phyloP scores from a whole-genome alignment of 2,888 invertebrate genomes.

The Blastobasis adustella region DNA sequence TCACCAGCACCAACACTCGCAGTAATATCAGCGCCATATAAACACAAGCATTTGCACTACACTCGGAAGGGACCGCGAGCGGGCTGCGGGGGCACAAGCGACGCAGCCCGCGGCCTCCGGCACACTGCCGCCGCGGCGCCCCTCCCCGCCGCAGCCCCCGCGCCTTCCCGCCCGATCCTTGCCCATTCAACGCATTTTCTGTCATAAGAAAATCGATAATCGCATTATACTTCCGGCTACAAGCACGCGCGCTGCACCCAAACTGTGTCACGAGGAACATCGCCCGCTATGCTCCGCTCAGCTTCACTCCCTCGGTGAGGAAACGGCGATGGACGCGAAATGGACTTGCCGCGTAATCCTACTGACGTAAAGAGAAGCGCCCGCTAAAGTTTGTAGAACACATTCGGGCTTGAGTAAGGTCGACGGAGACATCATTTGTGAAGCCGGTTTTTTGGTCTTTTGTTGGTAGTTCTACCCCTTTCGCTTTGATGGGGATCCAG shows the following conservation, averaged over 20 bases:
- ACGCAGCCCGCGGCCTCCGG: constrained; percentile 60
- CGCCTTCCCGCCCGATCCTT: constrained; percentile 32
- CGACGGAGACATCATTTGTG: background rate
- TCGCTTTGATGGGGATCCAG: too few relatives aligned
- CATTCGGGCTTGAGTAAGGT: constrained; percentile 2
- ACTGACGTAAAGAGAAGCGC: background rate
- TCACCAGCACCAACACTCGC: constrained; percentile 77
- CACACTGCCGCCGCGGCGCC: constrained; percentile 41
- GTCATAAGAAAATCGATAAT: constrained; percentile 74
- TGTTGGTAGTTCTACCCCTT: too few relatives aligned
- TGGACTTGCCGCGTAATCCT: background rate
- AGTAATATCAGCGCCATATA: constrained; percentile 87
- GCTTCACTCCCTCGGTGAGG: background rate
- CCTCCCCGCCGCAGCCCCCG: constrained; percentile 17
- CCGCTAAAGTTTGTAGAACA: background rate
- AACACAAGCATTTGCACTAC: constrained; percentile 81
- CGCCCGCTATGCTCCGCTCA: background rate
- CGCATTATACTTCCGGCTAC: constrained; percentile 70
- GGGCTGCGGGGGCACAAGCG: constrained; percentile 62
- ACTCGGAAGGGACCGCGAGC: constrained; percentile 59
- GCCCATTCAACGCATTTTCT: constrained; percentile 72
- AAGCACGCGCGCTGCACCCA: constrained; percentile 63
- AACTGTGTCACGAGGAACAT: constrained; percentile 50
- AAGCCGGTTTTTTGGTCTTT: too few relatives aligned
- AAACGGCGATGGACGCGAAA: constrained; percentile 1